phyloP scores from a whole-genome alignment of 2,888 invertebrate species.

The Physocephala rufipes region DNA sequence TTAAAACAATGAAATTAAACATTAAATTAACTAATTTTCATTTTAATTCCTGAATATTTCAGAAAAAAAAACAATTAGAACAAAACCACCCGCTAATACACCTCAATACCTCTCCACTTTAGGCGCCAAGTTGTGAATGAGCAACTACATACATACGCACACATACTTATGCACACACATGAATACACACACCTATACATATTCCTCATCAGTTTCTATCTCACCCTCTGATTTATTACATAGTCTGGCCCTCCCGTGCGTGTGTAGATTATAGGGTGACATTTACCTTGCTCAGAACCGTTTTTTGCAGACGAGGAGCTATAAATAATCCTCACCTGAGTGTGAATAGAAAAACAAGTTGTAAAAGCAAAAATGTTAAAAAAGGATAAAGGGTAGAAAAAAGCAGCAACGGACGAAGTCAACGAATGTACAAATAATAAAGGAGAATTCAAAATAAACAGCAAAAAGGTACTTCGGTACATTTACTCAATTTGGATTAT shows the following conservation, averaged over 20 bases:
- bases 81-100: neutral
- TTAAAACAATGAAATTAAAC: too few species aligned
- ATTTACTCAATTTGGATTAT: too few species aligned
- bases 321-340: too few species aligned
- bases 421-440: neutral
- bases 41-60: neutral
- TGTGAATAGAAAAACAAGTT: neutral
- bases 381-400: neutral
- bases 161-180: too few species aligned
- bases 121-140: conserved; percentile 27
- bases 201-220: neutral
- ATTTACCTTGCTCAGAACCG: too few species aligned
- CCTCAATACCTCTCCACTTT: conserved; percentile 15
- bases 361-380: neutral
- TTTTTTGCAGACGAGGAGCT: neutral
- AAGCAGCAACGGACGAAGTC: neutral
- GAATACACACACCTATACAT: too few species aligned
- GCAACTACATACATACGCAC: neutral
- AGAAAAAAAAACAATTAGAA: neutral
- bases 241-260: conserved; percentile 20
- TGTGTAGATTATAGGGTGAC: too few species aligned
- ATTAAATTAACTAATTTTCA: too few species aligned
- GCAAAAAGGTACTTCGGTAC: too few species aligned
- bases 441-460: neutral
- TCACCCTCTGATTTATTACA: conserved; percentile 8